Base-by-base conservation (phyloP, 2,888 invertebrate species). In the Laspeyria flexula region DNA sequence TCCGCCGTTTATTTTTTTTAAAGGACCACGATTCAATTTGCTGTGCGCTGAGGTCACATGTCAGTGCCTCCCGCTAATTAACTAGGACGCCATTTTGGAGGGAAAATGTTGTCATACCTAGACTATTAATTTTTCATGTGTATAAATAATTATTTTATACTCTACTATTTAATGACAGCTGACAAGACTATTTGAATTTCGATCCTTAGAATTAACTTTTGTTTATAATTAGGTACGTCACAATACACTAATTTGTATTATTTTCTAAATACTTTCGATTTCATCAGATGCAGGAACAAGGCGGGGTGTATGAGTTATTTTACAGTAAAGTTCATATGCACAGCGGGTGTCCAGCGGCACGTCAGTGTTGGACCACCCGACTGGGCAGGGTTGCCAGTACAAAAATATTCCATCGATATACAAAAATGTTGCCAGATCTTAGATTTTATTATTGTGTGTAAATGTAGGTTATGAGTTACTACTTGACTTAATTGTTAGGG, bases 11-110 rank as follows among this genome's bases (percentile, higher is more conserved):
- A 78, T 85, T 87, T 88, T 88, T 88, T 87, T 83, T 86, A 83
- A 83, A 83, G 81, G 75, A 67, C 82, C 84, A 83, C 83, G 85
- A 83, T 88, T 89, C 88, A 90, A 90, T 90, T 90, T 90, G 88
- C 88, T 86, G 73, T 58, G 74, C 76, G 75, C 71, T 68, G 78
- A 79, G 81, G 81, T 81, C 86, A 84, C 77, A 80, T 80, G 68
- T 62, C 65, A 67, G 68, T 47, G 55, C 59, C 52, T 53, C 43
- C 62, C 47, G 60, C 69, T 64, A 71, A 73, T 73, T 67, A 71
- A 67, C 54, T 55, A 63, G 62, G 37, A 43, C 44, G 46, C 51
- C 37, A 42, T 45, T 34, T 38, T 49, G 46, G 33, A 38, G 13
- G 27, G 31, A 41, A 58, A 57, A 38, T 33, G 37, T 34, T 31